These are phyloP conservation scores for Oryzaephilus surinamensis DNA, from an alignment of 1,140 invertebrate genomes.

Conservation along the genomic window DNA sequence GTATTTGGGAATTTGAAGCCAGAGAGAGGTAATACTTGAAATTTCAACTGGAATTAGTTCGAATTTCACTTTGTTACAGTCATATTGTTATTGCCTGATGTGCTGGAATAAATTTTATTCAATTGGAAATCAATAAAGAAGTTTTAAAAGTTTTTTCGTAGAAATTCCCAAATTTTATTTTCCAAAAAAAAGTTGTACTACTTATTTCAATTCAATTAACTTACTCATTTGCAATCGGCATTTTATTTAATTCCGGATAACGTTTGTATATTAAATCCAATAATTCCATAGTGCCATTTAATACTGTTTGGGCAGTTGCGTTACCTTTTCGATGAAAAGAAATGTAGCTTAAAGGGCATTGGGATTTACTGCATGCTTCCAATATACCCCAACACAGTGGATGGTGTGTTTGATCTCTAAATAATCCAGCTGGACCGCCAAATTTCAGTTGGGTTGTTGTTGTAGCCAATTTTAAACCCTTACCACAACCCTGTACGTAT, in stretches of 20 bases:
- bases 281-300: conserved; percentile 31
- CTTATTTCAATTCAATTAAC: too few species aligned
- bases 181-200: too few species aligned
- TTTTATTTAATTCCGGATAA: conserved; percentile 31
- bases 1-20: conserved; percentile 5
- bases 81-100: too few species aligned
- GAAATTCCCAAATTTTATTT: too few species aligned
- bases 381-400: conserved; percentile 40
- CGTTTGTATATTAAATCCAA: conserved; percentile 29
- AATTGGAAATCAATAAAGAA: too few species aligned
- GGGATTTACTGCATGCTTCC: conserved; percentile 30
- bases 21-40: too few species aligned
- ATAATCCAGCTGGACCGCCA: conserved; percentile 40
- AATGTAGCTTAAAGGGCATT: conserved; percentile 37
- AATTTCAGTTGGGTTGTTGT: conserved; percentile 21
- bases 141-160: too few species aligned
- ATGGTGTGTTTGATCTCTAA: conserved; percentile 32
- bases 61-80: too few species aligned
- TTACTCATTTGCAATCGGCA: conserved; percentile 39
- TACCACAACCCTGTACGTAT: conserved; percentile 29
- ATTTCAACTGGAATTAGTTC: too few species aligned
- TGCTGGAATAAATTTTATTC: too few species aligned
- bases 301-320: conserved; percentile 30
- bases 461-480: conserved; percentile 29
- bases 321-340: conserved; percentile 42